Base-by-base conservation (phyloP, 2,888 invertebrate species). In the Orchestes rusci region DNA sequence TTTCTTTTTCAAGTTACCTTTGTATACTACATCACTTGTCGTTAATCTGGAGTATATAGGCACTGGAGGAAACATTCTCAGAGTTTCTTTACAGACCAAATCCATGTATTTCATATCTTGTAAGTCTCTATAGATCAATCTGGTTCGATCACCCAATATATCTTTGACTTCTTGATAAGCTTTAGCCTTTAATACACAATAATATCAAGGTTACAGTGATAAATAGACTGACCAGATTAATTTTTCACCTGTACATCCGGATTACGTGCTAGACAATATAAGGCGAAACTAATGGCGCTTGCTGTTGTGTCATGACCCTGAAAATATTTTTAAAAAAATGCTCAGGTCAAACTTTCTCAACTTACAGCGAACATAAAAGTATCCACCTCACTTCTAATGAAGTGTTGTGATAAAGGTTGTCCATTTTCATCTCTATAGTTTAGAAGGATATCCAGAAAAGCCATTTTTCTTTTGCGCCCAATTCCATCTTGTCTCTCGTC, bases 341-440 rank as follows among this genome's bases (percentile, higher is more conserved):
- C 2, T 8, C 19, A 8, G 18, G 4, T 3, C 3, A 28, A 16
- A 7, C 12, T 15, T 29, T 8, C 32, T 13, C 28, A 31, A 59
- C 60, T 65, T 60, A 79, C 80, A 63, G 77, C 82, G 63, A 84
- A 84, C 77, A 84, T 79, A 54, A 84, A 82, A 0, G 84, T 84
- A 53, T 83, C 79, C 0, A 83, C 80, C 68, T 84, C 81, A 60
- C 82, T 79, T 41, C 79, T 70, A 31, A 84, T 73, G 48, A 76
- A 75, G 19, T 74, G 61, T 50, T 77, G 74, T 5, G 73, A 72
- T 32, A 84, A 64, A 3, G 72, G 74, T 48, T 72, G 62, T 1
- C 77, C 79, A 19, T 43, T 33, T 52, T 78, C 74, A 10, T 75
- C 70, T 54, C 73, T 74, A 2, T 46, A 40, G 17, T 54, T 68